phyloP scores from a whole-genome alignment of 2,113 vertebrate genomes.

The Coryphaenoides rupestris region DNA sequence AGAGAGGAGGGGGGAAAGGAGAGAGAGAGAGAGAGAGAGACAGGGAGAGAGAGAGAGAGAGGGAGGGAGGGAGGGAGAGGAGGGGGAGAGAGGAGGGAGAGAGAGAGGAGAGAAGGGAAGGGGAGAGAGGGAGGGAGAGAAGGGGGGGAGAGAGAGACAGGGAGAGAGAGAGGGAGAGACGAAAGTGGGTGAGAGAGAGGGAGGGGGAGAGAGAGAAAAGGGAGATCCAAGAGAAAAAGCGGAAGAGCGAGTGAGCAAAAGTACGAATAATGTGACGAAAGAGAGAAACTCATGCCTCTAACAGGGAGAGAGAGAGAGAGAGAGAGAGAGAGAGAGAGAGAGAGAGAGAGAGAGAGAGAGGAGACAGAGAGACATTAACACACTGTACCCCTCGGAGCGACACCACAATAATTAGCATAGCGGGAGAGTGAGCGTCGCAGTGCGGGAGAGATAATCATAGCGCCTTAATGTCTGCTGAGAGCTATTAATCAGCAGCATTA shows the following conservation, averaged over 20 bases:
- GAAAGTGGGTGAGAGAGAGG: not conserved
- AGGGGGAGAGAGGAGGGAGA: slow-evolving; percentile 2
- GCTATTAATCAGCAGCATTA: slow-evolving; percentile 73
- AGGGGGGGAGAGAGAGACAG: not conserved
- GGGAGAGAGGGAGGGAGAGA: slow-evolving; percentile 17
- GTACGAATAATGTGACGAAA: no score
- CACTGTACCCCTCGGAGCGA: slow-evolving; percentile 55
- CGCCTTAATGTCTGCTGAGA: slow-evolving; percentile 70
- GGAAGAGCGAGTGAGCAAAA: no score
- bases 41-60: slow-evolving; percentile 16
- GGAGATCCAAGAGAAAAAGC: not conserved
- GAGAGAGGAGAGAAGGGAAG: not conserved
- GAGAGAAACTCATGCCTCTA: no score
- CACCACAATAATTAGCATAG: slow-evolving; percentile 70
- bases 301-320: not conserved
- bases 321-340: slow-evolving; percentile 22
- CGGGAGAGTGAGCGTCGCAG: slow-evolving; percentile 52
- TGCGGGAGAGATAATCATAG: slow-evolving; percentile 67
- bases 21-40: slow-evolving; percentile 2
- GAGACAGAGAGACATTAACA: slow-evolving; percentile 21
- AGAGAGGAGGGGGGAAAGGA: slow-evolving; percentile 9
- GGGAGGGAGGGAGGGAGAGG: slow-evolving; percentile 17
- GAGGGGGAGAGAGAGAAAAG: slow-evolving; percentile 18
- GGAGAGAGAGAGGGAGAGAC: not conserved
- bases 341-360: not conserved